phyloP scores from a whole-genome alignment of 2,888 invertebrate genomes.

The Dryomyza anilis region DNA sequence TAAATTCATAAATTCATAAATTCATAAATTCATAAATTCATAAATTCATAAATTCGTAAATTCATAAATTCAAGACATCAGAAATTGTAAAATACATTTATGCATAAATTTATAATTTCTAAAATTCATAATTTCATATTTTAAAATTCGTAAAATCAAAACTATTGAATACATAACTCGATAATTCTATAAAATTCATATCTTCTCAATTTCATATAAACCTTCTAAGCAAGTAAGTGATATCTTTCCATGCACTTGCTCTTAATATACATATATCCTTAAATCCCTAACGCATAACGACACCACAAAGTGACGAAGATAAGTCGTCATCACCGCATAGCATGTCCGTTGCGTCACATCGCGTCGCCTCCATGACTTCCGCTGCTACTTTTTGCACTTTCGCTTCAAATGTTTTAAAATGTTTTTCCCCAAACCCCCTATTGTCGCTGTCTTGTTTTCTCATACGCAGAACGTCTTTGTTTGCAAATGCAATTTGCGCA shows the following conservation, averaged over 20 bases:
- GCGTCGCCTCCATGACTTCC: not conserved
- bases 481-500: not conserved
- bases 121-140: too few species aligned
- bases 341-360: not conserved
- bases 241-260: not conserved
- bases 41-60: too few species aligned
- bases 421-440: not conserved
- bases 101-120: too few species aligned
- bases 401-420: not conserved
- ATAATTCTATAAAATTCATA: too few species aligned
- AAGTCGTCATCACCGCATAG: slow-evolving; percentile 12
- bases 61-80: too few species aligned
- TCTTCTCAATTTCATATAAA: too few species aligned
- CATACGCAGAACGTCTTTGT: not conserved
- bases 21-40: too few species aligned
- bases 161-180: too few species aligned
- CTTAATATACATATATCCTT: not conserved
- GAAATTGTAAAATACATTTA: too few species aligned
- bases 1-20: too few species aligned
- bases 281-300: slow-evolving; percentile 5
- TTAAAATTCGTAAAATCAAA: too few species aligned
- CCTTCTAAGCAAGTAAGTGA: too few species aligned
- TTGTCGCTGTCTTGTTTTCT: not conserved
- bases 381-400: not conserved
- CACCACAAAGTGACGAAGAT: slow-evolving; percentile 22